Conservation (phyloP, 2,797 vertebrate species). For the Falco columbarius region DNA sequence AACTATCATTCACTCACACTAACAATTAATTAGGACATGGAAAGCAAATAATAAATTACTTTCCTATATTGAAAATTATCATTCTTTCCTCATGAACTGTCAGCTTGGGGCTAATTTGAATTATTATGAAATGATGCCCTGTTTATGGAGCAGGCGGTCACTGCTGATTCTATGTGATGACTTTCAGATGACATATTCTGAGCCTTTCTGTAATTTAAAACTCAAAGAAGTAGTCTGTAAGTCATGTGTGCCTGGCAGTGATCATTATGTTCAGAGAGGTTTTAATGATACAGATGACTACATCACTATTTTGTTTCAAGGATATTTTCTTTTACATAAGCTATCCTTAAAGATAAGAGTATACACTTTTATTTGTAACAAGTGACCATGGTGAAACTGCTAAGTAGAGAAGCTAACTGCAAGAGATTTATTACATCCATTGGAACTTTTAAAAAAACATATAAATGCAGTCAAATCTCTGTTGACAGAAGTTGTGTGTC, state of each 20-base stretch:
- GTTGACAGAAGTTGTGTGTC: neutral
- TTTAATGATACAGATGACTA: neutral
- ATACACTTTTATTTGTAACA: neutral
- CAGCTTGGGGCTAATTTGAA: neutral
- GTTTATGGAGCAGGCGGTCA: neutral
- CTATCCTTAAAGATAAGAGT: conserved; percentile 1
- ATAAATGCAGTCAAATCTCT: neutral
- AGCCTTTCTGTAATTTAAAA: neutral
- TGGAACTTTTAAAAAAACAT: neutral
- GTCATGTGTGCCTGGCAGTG: neutral
- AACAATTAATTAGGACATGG: neutral
- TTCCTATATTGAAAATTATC: neutral
- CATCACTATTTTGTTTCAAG: neutral
- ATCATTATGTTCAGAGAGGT: neutral
- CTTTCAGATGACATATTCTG: neutral
- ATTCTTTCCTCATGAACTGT: neutral
- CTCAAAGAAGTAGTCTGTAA: neutral
- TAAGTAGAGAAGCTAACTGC: neutral
- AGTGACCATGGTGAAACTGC: neutral
- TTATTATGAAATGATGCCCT: neutral
- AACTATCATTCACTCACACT: neutral
- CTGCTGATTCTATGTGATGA: neutral
- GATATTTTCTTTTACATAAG: neutral
- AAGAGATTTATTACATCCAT: neutral
- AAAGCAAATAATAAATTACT: neutral